Evolutionary conservation across 1,140 invertebrate species (phyloP).

Genomic region (Brachionus paranguensis): DNA sequence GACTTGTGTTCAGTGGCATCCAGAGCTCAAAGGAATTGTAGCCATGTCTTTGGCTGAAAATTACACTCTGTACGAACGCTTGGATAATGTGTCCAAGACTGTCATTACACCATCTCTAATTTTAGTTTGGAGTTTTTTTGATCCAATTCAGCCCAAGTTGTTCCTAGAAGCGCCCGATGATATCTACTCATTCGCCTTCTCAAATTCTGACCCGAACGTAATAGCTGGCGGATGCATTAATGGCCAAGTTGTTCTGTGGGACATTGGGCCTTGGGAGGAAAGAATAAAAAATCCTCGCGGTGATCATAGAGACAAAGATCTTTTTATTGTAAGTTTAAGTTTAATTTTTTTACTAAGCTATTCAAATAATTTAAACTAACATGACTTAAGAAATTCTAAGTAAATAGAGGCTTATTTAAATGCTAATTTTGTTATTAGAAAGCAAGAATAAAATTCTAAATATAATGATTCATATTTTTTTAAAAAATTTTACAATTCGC

Average conservation of each 20-base stretch:
- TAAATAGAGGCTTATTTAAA: not conserved
- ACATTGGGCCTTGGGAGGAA: constrained; percentile 53
- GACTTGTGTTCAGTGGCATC: constrained; percentile 57
- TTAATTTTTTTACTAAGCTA: constrained; percentile 45
- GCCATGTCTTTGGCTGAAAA: constrained; percentile 54
- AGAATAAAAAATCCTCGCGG: constrained; percentile 49
- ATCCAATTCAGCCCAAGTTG: constrained; percentile 57
- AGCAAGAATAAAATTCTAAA: not conserved
- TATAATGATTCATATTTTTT: too few relatives aligned
- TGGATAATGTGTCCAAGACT: constrained; percentile 54
- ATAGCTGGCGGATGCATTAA: constrained; percentile 58
- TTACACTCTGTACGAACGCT: constrained; percentile 54
- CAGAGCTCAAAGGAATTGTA: constrained; percentile 54
- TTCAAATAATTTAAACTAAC: not conserved
- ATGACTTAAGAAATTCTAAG: not conserved
- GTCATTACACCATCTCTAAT: constrained; percentile 56
- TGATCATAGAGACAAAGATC: constrained; percentile 9
- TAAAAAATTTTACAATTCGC: too few relatives aligned
- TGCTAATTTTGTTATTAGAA: not conserved
- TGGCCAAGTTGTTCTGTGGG: constrained; percentile 59
- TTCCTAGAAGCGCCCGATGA: constrained; percentile 57
- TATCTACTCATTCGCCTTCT: constrained; percentile 55
- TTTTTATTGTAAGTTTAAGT: constrained; percentile 39
- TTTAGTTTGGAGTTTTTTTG: constrained; percentile 57
- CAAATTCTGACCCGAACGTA: constrained; percentile 54